These are phyloP conservation scores for Cataglyphis altisquamis DNA, from an alignment of 2,888 invertebrate genomes.

Conservation along the genomic window DNA sequence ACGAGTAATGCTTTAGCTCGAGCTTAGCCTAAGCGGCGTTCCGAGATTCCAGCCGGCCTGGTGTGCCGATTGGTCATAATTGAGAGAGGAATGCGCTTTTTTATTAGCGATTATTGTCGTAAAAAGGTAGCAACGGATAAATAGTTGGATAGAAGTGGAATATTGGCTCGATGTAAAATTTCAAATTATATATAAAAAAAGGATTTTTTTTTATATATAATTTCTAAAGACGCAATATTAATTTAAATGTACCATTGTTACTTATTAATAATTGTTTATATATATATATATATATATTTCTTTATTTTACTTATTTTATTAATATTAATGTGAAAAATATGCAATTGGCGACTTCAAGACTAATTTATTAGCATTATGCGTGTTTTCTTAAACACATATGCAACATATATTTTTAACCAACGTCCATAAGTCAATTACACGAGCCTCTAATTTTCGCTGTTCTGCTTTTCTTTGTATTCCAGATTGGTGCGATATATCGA, in stretches of 20 bases:
- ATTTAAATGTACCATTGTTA: not conserved
- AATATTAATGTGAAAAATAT: not conserved
- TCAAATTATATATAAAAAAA: too few species aligned
- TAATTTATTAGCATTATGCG: not conserved
- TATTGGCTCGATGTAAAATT: not conserved
- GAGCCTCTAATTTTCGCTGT: slow-evolving; percentile 4
- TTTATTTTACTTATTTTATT: not conserved
- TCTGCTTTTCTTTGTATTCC: slow-evolving; percentile 42
- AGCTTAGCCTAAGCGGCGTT: slow-evolving; percentile 32
- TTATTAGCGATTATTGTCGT: slow-evolving; percentile 48
- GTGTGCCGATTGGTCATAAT: slow-evolving; percentile 26
- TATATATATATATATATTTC: not conserved
- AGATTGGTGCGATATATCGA: slow-evolving; percentile 56
- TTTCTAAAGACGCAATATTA: not conserved
- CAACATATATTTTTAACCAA: not conserved
- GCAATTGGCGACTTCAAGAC: not conserved
- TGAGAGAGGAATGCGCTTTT: slow-evolving; percentile 46
- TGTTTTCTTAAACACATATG: not conserved
- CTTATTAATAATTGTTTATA: not conserved
- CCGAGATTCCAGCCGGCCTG: slow-evolving; percentile 42
- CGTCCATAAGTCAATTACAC: not conserved
- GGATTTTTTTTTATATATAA: not conserved
- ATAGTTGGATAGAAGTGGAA: slow-evolving; percentile 15
- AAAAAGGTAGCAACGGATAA: slow-evolving; percentile 35
- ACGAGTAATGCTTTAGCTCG: slow-evolving; percentile 71